phyloP scores from a whole-genome alignment of 1,140 invertebrate species.

The Drosophila equinoxialis region DNA sequence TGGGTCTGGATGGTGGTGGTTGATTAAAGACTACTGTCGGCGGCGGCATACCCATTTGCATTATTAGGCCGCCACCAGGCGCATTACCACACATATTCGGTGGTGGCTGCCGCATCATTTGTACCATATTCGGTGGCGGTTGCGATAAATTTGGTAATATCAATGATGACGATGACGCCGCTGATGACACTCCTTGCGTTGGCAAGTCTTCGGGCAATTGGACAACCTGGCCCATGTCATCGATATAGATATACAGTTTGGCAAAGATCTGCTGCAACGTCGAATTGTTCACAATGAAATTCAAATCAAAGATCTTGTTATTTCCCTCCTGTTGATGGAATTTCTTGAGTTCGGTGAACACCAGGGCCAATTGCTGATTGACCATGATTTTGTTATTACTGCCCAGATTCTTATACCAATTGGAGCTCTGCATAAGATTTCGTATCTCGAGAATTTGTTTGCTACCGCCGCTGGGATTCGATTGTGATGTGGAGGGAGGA shows the following conservation, averaged over 20 bases:
- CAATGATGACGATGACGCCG: conserved; percentile 11
- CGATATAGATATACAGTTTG: conserved; percentile 84
- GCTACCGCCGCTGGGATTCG: conserved; percentile 39
- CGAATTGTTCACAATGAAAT: conserved; percentile 84
- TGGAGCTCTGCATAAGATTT: conserved; percentile 85
- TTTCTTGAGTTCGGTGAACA: conserved; percentile 85
- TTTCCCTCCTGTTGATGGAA: conserved; percentile 84
- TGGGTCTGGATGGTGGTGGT: conserved; percentile 42
- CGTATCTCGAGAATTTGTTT: conserved; percentile 84
- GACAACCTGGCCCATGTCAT: conserved; percentile 85
- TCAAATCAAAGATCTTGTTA: conserved; percentile 84
- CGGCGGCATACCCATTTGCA: conserved; percentile 70
- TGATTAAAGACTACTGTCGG: conserved; percentile 70
- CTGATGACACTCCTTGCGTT: neutral
- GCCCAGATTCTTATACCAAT: conserved; percentile 87
- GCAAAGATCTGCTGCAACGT: conserved; percentile 85
- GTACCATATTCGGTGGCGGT: conserved; percentile 59
- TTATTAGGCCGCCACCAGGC: conserved; percentile 39
- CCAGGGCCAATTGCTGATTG: conserved; percentile 86
- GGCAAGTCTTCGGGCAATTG: conserved; percentile 81
- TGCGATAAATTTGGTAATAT: conserved; percentile 63
- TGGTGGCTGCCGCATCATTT: conserved; percentile 67
- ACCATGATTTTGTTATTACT: conserved; percentile 88
- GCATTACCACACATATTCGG: conserved; percentile 47
- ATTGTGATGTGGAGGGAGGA: neutral